Evolutionary conservation across 92 coral and sea anemone species (phyloP).

Genomic region (Pocillopora meandrina): DNA sequence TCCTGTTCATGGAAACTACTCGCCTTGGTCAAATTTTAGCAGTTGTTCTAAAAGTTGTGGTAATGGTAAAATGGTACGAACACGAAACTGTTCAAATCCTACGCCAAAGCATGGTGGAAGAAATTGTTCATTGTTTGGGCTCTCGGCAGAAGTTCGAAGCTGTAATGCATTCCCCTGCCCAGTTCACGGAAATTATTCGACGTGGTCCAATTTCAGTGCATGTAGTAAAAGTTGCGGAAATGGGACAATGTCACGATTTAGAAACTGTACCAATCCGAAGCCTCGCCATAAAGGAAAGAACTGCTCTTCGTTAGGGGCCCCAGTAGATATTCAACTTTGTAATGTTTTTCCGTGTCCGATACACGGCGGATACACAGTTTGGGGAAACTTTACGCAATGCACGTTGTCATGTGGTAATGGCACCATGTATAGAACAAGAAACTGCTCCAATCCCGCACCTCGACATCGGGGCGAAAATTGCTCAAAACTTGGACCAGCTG

Average conservation of each 20-base stretch:
- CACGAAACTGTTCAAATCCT: constrained; percentile 74
- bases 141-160: background rate
- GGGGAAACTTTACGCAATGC: constrained; percentile 72
- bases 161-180: constrained; percentile 71
- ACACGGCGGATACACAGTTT: constrained; percentile 66
- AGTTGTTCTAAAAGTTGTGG: constrained; percentile 72
- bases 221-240: constrained; percentile 63
- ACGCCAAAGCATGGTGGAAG: constrained; percentile 69
- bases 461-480: constrained; percentile 69
- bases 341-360: constrained; percentile 71
- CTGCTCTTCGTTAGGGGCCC: constrained; percentile 57
- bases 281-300: constrained; percentile 58
- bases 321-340: constrained; percentile 47
- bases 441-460: constrained; percentile 71
- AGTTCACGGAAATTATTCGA: constrained; percentile 59
- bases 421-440: constrained; percentile 54
- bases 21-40: constrained; percentile 67
- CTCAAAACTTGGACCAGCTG: constrained; percentile 51
- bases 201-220: constrained; percentile 50
- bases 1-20: constrained; percentile 73
- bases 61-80: constrained; percentile 54
- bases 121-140: constrained; percentile 60
- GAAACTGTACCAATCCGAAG: constrained; percentile 65
- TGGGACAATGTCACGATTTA: constrained; percentile 49
- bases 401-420: constrained; percentile 74